Evolutionary conservation across 1,140 invertebrate genomes (phyloP).

Genomic region (Heliconius hewitsoni): DNA sequence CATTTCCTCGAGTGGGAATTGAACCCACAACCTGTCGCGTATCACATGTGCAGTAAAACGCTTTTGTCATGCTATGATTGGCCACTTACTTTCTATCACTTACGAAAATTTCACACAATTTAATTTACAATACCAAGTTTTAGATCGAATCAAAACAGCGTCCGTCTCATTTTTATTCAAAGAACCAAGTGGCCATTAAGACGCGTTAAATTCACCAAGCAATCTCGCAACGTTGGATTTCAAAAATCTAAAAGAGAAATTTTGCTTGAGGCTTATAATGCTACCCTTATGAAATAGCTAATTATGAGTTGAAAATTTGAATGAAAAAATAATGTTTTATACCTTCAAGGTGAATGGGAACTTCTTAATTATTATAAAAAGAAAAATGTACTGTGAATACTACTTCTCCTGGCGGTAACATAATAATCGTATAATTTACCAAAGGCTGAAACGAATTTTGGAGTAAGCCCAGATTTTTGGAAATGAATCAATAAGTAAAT

Average conservation of each 20-base stretch:
- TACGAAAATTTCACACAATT: conserved; percentile 20
- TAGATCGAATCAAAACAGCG: conserved; percentile 38
- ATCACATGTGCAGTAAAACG: too few relatives aligned
- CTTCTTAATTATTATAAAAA: conserved; percentile 26
- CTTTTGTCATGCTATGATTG: too few relatives aligned
- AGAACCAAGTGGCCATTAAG: conserved; percentile 47
- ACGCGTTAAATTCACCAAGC: conserved; percentile 46
- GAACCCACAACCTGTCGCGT: too few relatives aligned
- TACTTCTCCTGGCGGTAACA: conserved; percentile 16
- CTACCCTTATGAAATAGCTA: conserved; percentile 48
- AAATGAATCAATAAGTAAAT: neutral
- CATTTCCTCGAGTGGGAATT: too few relatives aligned
- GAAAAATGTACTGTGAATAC: conserved; percentile 5
- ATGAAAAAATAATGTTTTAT: conserved; percentile 38
- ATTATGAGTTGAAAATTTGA: conserved; percentile 53
- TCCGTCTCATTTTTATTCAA: conserved; percentile 45
- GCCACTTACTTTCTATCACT: too few relatives aligned
- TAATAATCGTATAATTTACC: conserved; percentile 16
- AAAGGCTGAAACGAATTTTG: conserved; percentile 11
- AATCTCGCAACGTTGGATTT: conserved; percentile 46
- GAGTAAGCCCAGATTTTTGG: neutral
- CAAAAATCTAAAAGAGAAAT: conserved; percentile 47
- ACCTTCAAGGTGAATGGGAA: conserved; percentile 26
- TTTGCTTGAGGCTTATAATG: conserved; percentile 42
- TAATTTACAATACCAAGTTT: conserved; percentile 36